A percentile compares a stretch with the other conserved stretches of the same genome.
Evolutionary conservation across 2,888 invertebrate species (phyloP).

Genomic region (Autographa gamma): DNA sequence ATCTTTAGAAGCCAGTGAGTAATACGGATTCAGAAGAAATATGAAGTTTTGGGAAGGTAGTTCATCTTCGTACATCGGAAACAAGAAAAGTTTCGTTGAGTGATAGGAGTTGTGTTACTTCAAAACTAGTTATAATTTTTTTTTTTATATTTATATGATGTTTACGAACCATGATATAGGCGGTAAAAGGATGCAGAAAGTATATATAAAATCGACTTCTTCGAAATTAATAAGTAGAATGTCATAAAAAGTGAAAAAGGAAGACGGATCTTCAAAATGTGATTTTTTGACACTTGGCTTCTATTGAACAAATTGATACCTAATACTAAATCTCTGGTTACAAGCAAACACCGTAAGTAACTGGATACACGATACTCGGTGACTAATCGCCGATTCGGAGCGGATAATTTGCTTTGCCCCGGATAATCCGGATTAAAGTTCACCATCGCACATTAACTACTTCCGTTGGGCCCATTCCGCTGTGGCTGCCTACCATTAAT

Average conservation of each 20-base stretch:
- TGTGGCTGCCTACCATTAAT: constrained; percentile 26
- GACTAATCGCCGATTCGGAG: constrained; percentile 39
- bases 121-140: background rate
- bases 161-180: background rate
- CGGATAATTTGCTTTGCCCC: constrained; percentile 52
- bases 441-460: constrained; percentile 51
- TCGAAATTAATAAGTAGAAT: too few species aligned
- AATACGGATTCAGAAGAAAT: background rate
- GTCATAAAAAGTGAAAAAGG: too few species aligned
- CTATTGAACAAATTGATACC: background rate
- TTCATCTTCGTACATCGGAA: background rate
- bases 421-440: constrained; percentile 58
- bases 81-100: background rate
- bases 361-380: constrained; percentile 17
- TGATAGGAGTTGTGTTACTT: background rate
- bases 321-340: constrained; percentile 7
- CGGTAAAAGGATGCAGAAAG: background rate
- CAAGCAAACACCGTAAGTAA: constrained; percentile 13
- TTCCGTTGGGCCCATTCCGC: constrained; percentile 32
- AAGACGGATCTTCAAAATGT: too few species aligned
- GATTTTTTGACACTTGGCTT: background rate
- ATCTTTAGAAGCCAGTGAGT: background rate
- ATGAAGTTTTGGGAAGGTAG: background rate
- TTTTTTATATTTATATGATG: background rate
- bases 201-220: too few species aligned